Conservation (phyloP, 1,140 invertebrate species). For the Cotesia glomerata region DNA sequence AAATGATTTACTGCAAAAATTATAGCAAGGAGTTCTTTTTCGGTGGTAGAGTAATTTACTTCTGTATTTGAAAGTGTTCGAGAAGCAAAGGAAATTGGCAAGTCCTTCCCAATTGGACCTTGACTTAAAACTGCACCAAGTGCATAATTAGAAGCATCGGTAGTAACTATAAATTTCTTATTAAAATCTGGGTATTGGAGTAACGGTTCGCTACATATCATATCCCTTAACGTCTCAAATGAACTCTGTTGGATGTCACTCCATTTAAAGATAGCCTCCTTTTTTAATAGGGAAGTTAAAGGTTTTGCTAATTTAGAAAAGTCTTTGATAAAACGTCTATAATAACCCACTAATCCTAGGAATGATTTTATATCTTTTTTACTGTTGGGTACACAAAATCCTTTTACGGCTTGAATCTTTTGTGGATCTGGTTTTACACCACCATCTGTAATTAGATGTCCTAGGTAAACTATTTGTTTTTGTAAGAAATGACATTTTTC, state of each 20-base stretch:
- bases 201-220: background rate
- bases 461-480: background rate
- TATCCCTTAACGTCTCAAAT: background rate
- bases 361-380: background rate
- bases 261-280: background rate
- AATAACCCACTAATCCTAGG: conserved; percentile 14
- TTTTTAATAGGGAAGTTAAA: background rate
- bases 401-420: background rate
- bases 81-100: background rate
- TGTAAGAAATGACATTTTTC: conserved; percentile 11
- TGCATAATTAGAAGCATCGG: background rate
- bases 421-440: conserved; percentile 10
- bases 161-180: background rate
- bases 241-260: background rate
- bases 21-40: background rate
- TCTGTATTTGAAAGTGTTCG: background rate
- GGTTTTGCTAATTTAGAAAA: background rate
- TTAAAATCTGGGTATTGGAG: conserved; percentile 12
- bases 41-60: background rate
- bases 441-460: conserved; percentile 3
- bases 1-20: background rate
- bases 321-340: conserved; percentile 8
- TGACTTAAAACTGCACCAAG: background rate
- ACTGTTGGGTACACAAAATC: background rate
- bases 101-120: background rate